Evolutionary conservation across 2,113 vertebrate genomes (phyloP).

Genomic region (Burhinus bistriatus): DNA sequence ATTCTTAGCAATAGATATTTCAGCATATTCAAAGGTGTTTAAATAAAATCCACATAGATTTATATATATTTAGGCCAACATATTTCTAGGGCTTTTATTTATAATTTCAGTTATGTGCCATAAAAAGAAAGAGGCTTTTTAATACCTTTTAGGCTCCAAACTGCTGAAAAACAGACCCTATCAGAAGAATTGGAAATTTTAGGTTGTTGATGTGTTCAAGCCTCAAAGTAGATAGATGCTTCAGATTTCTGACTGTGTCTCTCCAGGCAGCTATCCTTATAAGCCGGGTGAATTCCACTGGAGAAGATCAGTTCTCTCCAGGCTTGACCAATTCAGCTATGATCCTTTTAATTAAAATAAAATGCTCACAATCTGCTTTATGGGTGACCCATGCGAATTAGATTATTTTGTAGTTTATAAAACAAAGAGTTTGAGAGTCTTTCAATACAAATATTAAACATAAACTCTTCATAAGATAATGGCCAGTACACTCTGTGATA

Average conservation of each 20-base stretch:
- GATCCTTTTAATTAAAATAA: neutral
- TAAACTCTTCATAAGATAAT: neutral
- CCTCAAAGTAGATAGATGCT: neutral
- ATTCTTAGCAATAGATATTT: neutral
- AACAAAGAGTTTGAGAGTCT: neutral
- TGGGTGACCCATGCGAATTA: neutral
- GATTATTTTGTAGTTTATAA: neutral
- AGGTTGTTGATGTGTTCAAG: neutral
- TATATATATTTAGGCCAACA: neutral
- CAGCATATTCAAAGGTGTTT: neutral
- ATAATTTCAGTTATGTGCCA: neutral
- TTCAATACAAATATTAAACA: constrained; percentile 4
- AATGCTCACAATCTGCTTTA: neutral
- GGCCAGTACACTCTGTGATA: neutral
- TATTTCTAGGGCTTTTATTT: neutral
- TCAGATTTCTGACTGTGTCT: neutral
- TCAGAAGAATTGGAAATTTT: neutral
- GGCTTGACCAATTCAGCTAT: neutral
- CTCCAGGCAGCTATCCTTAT: neutral
- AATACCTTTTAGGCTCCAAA: neutral
- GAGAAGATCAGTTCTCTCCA: neutral
- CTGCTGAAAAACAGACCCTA: neutral
- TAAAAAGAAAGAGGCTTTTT: neutral
- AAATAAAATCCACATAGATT: neutral
- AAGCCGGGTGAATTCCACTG: neutral